Evolutionary conservation across 2,888 invertebrate species (phyloP), one percentile per base, ranked within the genome.

Genomic region (Drosophila tanythrix): DNA sequence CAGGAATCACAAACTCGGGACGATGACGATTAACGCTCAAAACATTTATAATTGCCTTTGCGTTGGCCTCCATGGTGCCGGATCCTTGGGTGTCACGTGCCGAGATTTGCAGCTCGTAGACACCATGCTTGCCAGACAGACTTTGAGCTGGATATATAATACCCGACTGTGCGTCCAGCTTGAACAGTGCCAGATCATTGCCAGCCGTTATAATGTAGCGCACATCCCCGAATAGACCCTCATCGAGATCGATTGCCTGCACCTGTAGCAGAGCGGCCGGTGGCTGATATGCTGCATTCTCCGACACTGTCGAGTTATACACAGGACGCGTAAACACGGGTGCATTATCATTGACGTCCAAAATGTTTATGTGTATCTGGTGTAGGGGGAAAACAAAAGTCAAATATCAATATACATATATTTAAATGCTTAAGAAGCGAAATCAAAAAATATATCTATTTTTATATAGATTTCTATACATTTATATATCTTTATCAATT

Each of bases 261-360:
- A 98, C 95, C 84, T 97, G 96, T 15, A 98, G 92, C 58, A 98
- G 95, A 1, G 97, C 96, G 1, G 97, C 96, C 0, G 97, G 97
- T 0, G 98, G 97, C 90, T 96, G 95, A 25, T 97, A 93, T 15
- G 96, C 95, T 0, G 97, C 94, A 92, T 97, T 98, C 92, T 98
- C 98, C 0, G 97, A 96, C 18, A 98, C 96, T 0, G 96, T 96
- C 1, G 96, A 96, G 82, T 95, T 95, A 92, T 98, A 98, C 11
- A 95, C 95, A 55, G 95, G 95, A 81, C 96, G 96, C 0, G 95
- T 95, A 92, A 99, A 98, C 52, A 95, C 93, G 0, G 98, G 98
- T 0, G 96, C 93, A 93, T 98, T 97, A 93, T 98, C 98, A 92
- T 98, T 98, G n/a, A 97, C 95, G 92, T 98, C 98, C 33, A 95